Conservation (phyloP, 2,888 invertebrate genomes). For the Drosophila mulleri region DNA sequence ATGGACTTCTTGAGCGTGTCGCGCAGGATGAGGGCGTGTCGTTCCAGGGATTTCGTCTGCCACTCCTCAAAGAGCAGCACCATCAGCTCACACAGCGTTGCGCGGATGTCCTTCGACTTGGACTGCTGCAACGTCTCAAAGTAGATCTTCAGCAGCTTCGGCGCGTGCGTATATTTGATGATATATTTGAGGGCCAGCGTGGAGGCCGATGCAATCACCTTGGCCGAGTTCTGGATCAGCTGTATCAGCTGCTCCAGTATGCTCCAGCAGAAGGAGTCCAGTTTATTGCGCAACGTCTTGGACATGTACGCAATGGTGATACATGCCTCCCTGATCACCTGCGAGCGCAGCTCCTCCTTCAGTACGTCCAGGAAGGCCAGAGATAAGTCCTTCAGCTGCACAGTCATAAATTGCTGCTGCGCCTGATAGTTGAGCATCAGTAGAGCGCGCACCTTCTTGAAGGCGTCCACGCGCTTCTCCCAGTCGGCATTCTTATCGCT, state of each 20-base stretch:
- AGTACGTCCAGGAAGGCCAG: slow-evolving; percentile 92
- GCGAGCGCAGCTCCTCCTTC: slow-evolving; percentile 95
- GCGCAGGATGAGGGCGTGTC: slow-evolving; percentile 90
- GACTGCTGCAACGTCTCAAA: slow-evolving; percentile 90
- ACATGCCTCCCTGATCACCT: slow-evolving; percentile 95
- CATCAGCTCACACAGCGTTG: slow-evolving; percentile 91
- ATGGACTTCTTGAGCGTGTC: slow-evolving; percentile 95
- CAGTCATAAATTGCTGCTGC: slow-evolving; percentile 89
- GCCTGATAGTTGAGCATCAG: slow-evolving; percentile 91
- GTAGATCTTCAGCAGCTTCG: slow-evolving; percentile 92
- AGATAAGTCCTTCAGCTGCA: slow-evolving; percentile 91
- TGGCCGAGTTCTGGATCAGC: slow-evolving; percentile 97
- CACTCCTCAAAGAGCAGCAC: slow-evolving; percentile 93
- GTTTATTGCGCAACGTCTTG: slow-evolving; percentile 92
- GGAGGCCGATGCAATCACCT: slow-evolving; percentile 96
- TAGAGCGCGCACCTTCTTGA: slow-evolving; percentile 94
- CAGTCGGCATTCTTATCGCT: slow-evolving; percentile 94
- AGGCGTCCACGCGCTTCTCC: slow-evolving; percentile 96
- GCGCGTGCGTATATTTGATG: slow-evolving; percentile 92
- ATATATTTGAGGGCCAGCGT: slow-evolving; percentile 94
- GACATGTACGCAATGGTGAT: slow-evolving; percentile 97
- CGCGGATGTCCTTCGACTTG: slow-evolving; percentile 96
- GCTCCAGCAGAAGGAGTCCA: slow-evolving; percentile 94
- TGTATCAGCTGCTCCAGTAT: slow-evolving; percentile 93
- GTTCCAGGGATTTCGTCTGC: slow-evolving; percentile 93